Base-by-base conservation (phyloP, 2,113 vertebrate species). In the Sebastes schlegelii region DNA sequence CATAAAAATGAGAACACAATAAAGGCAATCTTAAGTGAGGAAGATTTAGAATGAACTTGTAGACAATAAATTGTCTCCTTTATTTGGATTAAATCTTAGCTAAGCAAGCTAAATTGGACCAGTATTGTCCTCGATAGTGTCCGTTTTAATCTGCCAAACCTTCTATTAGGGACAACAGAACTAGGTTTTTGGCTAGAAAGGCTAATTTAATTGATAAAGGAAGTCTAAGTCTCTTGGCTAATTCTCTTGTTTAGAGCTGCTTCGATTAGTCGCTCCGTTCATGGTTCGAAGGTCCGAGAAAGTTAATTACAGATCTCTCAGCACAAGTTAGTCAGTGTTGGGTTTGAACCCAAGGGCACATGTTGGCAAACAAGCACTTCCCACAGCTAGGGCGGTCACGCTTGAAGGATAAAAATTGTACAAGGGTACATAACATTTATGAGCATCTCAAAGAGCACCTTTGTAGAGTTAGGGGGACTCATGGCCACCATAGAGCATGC, bases 151-250 rank as follows among this genome's bases (percentile, higher is more conserved):
- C 65, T 16, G 21, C 46, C 65, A 67, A 64, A 45, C 62, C 17
- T 2, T 21, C 46, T 51, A 16, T 34, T 9, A 48, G 54, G 34
- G 6, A 58, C 23, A 21, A 19, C 26, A 46, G 23, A 57, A 23
- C 4, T 8, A 21, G 5, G 7, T 12, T 54, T 80, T 49, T 23
- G 34, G 14, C 14, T 19, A 21, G 1, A 45, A 46, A 75, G 34
- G 57, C 19, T 46, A 4, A 62, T 82, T 34, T 34, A 55, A 75
- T n/a, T 45, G 43, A 74, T 52, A 45, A 40, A 79, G 4, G 4
- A 21, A 63, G 14, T n/a, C 16, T 55, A 7, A 55, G 8, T 42
- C n/a, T n/a, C 1, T 16, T 23, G 8, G 12, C 23, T 19, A 17
- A 61, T 52, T 70, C 19, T 23, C 6, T 17, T 19, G 40, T 54